Evolutionary conservation across 2,888 invertebrate species (phyloP), one percentile per base, ranked within the genome.

Genomic region (Hypolimnas misippus): DNA sequence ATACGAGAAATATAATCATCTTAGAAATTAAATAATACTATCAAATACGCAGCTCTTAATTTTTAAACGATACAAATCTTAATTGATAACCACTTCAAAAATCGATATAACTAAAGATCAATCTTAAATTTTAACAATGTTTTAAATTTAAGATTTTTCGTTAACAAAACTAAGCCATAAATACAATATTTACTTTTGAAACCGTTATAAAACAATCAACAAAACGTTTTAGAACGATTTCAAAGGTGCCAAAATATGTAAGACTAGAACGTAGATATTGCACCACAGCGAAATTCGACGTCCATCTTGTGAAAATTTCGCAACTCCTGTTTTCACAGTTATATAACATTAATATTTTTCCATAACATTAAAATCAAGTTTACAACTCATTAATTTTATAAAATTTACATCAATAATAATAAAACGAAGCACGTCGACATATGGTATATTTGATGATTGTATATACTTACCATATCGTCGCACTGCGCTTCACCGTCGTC

Each of bases 401-500:
- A 10, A 44, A 46, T 21, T 6, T 17, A 12, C 35, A 0, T 4
- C 6, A 21, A 12, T n/a, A n/a, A 46, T 10, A 12, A n/a, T 3
- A 2, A 21, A 21, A 21, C n/a, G 6, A 12, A n/a, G 19, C 10
- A 44, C n/a, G n/a, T n/a, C 12, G 35, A n/a, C n/a, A 38, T n/a
- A 12, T 12, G 35, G 35, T 38, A 12, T n/a, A 38, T n/a, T n/a
- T 3, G 2, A n/a, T 4, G 21, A 7, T n/a, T 46, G 19, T n/a
- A 12, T 67, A 83, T 68, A 84, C 91, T 71, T 85, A 92, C 92
- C 92, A 92, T 92, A 80, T 92, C 91, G 86, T 92, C 91, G 86
- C 85, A 88, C 79, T 89, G 87, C 79, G 84, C 81, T 83, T 90
- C 91, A 78, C 84, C 87, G 82, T 91, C 92, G 87, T 92, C 92